Evolutionary conservation across 2,797 vertebrate species (phyloP).

Genomic region (Sebastes iracundus): DNA sequence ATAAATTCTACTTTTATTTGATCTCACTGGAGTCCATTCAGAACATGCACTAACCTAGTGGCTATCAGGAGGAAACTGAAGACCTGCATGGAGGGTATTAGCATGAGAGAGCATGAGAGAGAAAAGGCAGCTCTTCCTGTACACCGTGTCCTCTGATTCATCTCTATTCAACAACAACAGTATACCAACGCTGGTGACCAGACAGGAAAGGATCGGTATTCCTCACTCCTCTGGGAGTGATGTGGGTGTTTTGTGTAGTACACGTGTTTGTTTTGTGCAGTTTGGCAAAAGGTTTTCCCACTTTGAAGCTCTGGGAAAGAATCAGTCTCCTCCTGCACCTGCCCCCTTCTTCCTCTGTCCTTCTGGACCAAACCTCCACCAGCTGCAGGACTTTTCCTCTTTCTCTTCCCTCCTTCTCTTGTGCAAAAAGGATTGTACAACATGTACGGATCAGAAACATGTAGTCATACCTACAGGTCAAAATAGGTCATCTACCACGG

Average conservation of each 20-base stretch:
- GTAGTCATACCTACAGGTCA: conserved; percentile 1
- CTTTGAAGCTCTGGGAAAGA: conserved; percentile 64
- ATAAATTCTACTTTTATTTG: conserved; percentile 55
- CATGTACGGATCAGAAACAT: background rate
- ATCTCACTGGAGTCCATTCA: conserved; percentile 57
- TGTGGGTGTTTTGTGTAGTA: conserved; percentile 44
- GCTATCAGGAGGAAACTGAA: conserved; percentile 32
- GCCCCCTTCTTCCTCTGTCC: conserved; percentile 23
- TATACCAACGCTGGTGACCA: conserved; percentile 30
- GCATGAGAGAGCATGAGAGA: conserved; percentile 21
- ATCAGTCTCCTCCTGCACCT: conserved; percentile 48
- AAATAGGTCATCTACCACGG: conserved; percentile 36
- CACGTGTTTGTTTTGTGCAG: conserved; percentile 51
- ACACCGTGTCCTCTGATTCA: conserved; percentile 52
- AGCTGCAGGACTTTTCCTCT: background rate
- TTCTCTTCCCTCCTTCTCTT: conserved; percentile 28
- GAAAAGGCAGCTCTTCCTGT: conserved; percentile 55
- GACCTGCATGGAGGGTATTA: conserved; percentile 30
- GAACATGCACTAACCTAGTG: conserved; percentile 1
- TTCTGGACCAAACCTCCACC: background rate
- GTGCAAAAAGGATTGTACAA: background rate
- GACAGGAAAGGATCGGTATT: conserved; percentile 64
- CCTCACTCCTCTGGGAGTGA: conserved; percentile 38
- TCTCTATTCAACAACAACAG: conserved; percentile 70
- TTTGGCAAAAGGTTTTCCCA: conserved; percentile 16